Evolutionary conservation across 2,113 vertebrate genomes (phyloP), one percentile per base, ranked within the genome.

Genomic region (Perca fluviatilis): DNA sequence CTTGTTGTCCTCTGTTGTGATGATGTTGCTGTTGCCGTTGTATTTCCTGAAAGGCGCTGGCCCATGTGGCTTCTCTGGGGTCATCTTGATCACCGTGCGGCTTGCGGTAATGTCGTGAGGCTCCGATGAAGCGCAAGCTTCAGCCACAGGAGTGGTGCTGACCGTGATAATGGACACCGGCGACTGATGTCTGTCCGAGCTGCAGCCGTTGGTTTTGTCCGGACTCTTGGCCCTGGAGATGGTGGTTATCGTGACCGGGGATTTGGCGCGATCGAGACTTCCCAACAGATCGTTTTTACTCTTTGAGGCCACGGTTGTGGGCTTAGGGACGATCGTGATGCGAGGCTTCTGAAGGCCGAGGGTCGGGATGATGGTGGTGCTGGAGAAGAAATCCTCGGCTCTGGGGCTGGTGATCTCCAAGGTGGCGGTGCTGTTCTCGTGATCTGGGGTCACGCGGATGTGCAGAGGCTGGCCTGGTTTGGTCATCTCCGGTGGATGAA

Each of bases 1-100:
- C 92, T 98, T 99, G 85, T 99, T 99, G 93, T 99, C 98, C 80
- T 99, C 98, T 0, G 97, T 98, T 0, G 97, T 99, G 73, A 98
- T 96, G 50, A 99, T 98, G 82, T 95, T 98, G 79, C 96, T 92
- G 0, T 97, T 98, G 75, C 96, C 66, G 21, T 95, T 97, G 93
- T 95, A 98, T 57, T 97, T 98, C 68, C 95, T 94, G 70, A 95
- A 73, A 1, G 95, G 91, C 2, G 94, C 81, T 0, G 96, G 92
- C 13, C 93, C 96, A 0, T 95, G 92, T 78, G 96, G 96, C 88
- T 96, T 97, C 71, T 99, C 98, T 0, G 98, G 96, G 0, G 95
- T 96, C 77, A 99, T 94, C 89, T 96, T 97, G 84, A 98, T 96
- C 56, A 98, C 93, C 0, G 97, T 96, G 74, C 96, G 94, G 27